Evolutionary conservation across 2,797 vertebrate species (phyloP), one percentile per base, ranked within the genome.

Genomic region (Neostethus bicornis): DNA sequence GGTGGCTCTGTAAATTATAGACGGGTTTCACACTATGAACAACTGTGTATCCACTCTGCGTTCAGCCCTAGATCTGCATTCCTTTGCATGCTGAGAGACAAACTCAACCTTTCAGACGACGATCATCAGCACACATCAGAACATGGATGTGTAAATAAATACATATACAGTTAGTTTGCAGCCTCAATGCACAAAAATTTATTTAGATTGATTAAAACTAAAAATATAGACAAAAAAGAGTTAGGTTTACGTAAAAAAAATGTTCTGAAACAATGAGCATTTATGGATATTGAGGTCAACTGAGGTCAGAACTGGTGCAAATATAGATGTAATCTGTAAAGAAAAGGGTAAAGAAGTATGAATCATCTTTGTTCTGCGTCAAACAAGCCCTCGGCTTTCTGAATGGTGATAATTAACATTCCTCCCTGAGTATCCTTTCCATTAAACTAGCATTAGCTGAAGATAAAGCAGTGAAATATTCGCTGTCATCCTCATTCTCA

Each of bases 391-490:
- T 58, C 41, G 7, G 35, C 63, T 67, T 72, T 70, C 49, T 51
- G 58, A 85, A 85, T 56, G 49, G 34, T 4, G 37, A 85, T 90
- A 89, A 92, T 90, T 91, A 91, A 84, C 83, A 89, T 89, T 90
- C 87, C 62, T 80, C 80, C 80, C 86, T 71, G 73, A 72, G 81
- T 82, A 81, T 83, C 81, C 75, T 75, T 90, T 81, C 86, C 87
- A 92, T 91, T 91, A 89, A 88, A 85, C 47, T 72, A 66, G 66
- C 70, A 77, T 87, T 90, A 89, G 79, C 77, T 66, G 34, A 69
- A 87, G 88, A 92, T 91, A 91, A 92, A 90, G 86, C 85, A 70
- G 62, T 81, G 78, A 89, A 87, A 87, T 81, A 82, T 85, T 77
- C 61, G 70, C 81, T 73, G 75, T 85, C 78, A 83, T 66, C 77